phyloP scores from a whole-genome alignment of 2,113 vertebrate species.

The Halcyon senegalensis region DNA sequence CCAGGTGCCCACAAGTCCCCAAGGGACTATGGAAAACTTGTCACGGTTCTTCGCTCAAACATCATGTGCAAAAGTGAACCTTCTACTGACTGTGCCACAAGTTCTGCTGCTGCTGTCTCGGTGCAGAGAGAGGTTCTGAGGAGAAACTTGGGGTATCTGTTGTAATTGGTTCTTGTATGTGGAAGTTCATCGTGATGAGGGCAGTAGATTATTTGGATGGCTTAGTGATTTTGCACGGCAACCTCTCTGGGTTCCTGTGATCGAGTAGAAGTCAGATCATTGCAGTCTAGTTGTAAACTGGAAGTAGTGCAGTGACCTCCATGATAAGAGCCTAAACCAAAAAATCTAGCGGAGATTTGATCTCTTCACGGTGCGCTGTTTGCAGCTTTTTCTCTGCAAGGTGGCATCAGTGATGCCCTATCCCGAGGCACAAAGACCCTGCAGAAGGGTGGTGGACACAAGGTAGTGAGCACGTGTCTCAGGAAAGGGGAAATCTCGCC shows the following conservation, averaged over 20 bases:
- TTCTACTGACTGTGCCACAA: neutral
- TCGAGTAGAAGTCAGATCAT: neutral
- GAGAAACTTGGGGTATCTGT: neutral
- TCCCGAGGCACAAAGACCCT: neutral
- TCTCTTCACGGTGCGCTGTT: neutral
- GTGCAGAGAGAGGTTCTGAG: neutral
- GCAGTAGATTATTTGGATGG: neutral
- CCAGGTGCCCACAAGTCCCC: neutral
- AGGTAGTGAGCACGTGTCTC: neutral
- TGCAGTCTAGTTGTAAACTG: neutral
- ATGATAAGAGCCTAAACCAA: neutral
- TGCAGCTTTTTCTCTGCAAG: neutral
- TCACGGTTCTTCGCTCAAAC: neutral
- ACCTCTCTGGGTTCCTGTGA: neutral
- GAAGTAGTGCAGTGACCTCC: neutral
- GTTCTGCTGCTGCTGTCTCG: neutral
- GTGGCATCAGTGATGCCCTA: neutral
- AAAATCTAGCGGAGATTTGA: neutral
- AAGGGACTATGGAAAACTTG: neutral
- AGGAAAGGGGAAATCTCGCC: rapidly evolving
- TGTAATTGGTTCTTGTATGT: neutral
- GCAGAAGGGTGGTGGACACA: neutral
- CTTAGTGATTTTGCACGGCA: neutral
- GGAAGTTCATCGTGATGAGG: neutral
- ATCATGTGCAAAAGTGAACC: neutral